These are phyloP conservation scores for Megalops atlanticus DNA, from an alignment of 2,113 vertebrate genomes.

Conservation along the genomic window DNA sequence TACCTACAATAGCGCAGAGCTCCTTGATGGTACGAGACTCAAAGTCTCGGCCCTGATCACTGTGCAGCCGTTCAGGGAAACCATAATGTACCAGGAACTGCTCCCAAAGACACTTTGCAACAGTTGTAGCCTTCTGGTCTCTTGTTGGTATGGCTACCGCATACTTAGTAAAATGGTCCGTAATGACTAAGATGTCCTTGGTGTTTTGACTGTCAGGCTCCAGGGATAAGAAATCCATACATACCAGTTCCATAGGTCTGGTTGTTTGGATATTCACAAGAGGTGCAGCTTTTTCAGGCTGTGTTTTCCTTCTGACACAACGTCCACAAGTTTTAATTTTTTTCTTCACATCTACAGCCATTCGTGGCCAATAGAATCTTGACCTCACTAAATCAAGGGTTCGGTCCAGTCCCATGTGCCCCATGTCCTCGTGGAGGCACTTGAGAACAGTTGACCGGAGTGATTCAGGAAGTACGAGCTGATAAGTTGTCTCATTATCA, in stretches of 20 bases:
- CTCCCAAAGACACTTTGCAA: constrained; percentile 11
- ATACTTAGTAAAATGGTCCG: constrained; percentile 24
- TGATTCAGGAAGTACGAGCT: background rate
- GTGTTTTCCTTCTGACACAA: background rate
- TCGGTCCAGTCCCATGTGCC: constrained; percentile 10
- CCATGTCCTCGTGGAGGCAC: background rate
- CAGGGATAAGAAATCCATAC: constrained; percentile 20
- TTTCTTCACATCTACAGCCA: constrained; percentile 7
- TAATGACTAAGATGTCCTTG: constrained; percentile 24
- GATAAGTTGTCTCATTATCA: too few relatives aligned
- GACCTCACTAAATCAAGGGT: constrained; percentile 13
- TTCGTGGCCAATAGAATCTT: constrained; percentile 13
- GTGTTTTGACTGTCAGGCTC: constrained; percentile 16
- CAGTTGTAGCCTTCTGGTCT: constrained; percentile 22
- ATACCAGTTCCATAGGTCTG: constrained; percentile 16
- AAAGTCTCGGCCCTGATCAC: constrained; percentile 16
- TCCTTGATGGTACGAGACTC: constrained; percentile 21
- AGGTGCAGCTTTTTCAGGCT: constrained; percentile 2
- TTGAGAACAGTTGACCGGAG: background rate
- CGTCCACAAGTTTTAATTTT: constrained; percentile 13
- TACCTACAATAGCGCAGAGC: background rate
- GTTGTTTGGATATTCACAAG: constrained; percentile 17
- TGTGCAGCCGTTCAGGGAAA: constrained; percentile 14
- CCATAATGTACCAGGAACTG: constrained; percentile 9
- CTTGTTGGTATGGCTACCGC: constrained; percentile 11